Base-by-base conservation (phyloP, 2,797 vertebrate species). In the Sparus aurata region DNA sequence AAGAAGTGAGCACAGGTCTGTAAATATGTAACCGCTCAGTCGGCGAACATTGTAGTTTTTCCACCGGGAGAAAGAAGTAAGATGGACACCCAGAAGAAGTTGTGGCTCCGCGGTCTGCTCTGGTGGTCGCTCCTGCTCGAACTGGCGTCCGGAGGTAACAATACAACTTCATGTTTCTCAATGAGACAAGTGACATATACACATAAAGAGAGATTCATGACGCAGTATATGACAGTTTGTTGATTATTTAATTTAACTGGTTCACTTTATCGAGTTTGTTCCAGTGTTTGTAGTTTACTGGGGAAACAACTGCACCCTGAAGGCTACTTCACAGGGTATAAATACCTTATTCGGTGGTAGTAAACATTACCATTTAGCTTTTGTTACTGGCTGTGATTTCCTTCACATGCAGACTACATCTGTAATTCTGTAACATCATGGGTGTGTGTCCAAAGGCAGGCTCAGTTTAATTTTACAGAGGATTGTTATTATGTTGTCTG, bases 101-200 rank as follows among this genome's bases (percentile, higher is more conserved):
- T 87, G 85, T 79, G 84, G 74, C 50, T 89, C 67, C 30, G 49
- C 46, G 75, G 53, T 25, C 81, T 94, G 60, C 89, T 94, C 0
- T 93, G 92, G 89, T 94, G 93, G 84, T 93, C 92, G 84, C 83
- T 94, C 22, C 84, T 92, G 79, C 20, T 89, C 82, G 69, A 73
- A 25, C 70, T 92, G 75, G 78, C 87, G 71, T 84, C 81, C 1
- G 94, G 89, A 93, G 94, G 94, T 94, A 93, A 91, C 12, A 20
- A 45, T 17, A 16, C 45, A 75, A 77, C 78, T 89, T 85, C 68
- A 4, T 1, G 0, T 25, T 25, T 61, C 12, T 25, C 49, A 73
- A 45, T 71, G 12, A 49, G 82, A 80, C 46, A 41, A 9, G 0
- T 12, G 0, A 9, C 0, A 18, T 4, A 0, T 41, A 45, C 13